phyloP scores from a whole-genome alignment of 1,140 invertebrate genomes.

The Cryptotermes secundus region DNA sequence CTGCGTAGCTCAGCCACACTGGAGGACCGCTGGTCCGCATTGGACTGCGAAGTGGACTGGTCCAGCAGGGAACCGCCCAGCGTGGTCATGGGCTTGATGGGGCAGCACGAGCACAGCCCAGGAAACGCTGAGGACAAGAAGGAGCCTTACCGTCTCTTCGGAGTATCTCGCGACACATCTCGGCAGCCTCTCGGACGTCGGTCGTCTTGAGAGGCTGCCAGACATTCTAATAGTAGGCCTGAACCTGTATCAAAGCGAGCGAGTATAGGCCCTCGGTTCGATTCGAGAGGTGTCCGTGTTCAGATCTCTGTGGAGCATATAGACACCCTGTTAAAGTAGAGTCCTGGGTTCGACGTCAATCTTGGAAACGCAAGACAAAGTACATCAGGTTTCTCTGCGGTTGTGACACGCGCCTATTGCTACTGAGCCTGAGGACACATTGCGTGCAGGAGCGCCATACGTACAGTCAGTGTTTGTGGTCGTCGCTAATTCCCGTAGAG shows the following conservation, averaged over 20 bases:
- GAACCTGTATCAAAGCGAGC: too few relatives aligned
- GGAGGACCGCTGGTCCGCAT: conserved; percentile 63
- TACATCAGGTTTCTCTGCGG: too few relatives aligned
- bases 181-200: too few relatives aligned
- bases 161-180: neutral
- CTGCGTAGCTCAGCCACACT: conserved; percentile 83
- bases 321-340: too few relatives aligned
- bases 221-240: too few relatives aligned
- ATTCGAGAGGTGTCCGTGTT: too few relatives aligned
- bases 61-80: conserved; percentile 39
- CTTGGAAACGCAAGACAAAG: too few relatives aligned
- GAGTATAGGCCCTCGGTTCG: too few relatives aligned
- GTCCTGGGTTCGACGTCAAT: too few relatives aligned
- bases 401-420: neutral
- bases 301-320: too few relatives aligned
- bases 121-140: conserved; percentile 57
- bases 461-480: neutral
- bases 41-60: conserved; percentile 45
- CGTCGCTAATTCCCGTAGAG: neutral
- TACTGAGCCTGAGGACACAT: neutral
- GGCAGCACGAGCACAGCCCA: conserved; percentile 75
- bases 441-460: neutral
- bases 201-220: too few relatives aligned
- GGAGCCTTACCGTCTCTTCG: neutral
- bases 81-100: conserved; percentile 59